Evolutionary conservation across 1,140 invertebrate species (phyloP), one percentile per base, ranked within the genome.

Genomic region (Drosophila bocki): DNA sequence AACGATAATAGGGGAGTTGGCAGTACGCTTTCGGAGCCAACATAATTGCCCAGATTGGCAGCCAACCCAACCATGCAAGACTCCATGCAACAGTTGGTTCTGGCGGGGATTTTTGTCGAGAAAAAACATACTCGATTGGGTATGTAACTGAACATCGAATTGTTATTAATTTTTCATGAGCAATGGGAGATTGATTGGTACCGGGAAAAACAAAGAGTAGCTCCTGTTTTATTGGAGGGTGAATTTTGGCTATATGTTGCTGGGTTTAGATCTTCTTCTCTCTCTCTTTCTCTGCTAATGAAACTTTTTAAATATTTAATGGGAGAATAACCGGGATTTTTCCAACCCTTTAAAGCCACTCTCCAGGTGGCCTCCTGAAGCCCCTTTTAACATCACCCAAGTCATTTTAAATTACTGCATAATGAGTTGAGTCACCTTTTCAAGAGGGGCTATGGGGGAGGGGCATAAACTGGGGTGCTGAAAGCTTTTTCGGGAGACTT

Each of bases 401-500:
- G 75, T 83, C 72, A 78, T 78, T 44, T 64, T 62, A 90, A 82
- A 90, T 82, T 82, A 79, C 75, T 90, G 75, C 75, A 84, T 81
- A 90, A 81, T 84, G 80, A 75, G 80, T 74, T 75, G 65, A 71
- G 76, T 41, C 47, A 45, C 53, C 53, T 72, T 72, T 42, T 41
- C n/a, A 19, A 32, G 1, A n/a, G 19, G 32, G 4, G 1, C 50
- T 3, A 15, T 11, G 39, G 22, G 67, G 19, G 9, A 7, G 37
- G 33, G 29, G 29, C 13, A 29, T 58, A n/a, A 69, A 17, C 32
- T 50, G 41, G 17, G 59, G 32, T 39, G 51, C 42, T 68, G 68
- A 74, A 62, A 72, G 75, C 75, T 42, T 78, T 56, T 64, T 79
- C 44, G 41, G 47, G 47, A 32, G 57, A 59, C 58, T 78, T 69